Conservation (phyloP, 2,888 invertebrate species). For the Hedya salicella region DNA sequence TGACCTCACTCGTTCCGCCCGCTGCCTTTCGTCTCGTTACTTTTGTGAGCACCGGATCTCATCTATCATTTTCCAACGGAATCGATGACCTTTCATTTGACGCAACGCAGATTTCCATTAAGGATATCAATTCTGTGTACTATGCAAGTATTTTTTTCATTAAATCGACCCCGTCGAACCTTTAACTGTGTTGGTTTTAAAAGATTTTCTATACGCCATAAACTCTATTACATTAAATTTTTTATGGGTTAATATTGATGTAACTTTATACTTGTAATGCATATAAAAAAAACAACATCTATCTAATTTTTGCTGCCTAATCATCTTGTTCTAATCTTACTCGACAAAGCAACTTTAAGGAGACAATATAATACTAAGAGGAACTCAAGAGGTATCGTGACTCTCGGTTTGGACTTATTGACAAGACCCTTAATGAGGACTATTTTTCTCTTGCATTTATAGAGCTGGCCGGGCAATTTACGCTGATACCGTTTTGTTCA, state of each 20-base stretch:
- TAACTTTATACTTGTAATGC: no score
- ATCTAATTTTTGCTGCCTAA: no score
- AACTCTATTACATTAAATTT: no score
- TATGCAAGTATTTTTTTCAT: constrained; percentile 5
- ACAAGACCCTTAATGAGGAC: constrained; percentile 30
- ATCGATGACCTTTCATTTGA: constrained; percentile 67
- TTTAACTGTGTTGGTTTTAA: background rate
- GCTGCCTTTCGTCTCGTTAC: constrained; percentile 67
- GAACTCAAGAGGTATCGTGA: constrained; percentile 2
- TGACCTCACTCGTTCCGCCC: constrained; percentile 73
- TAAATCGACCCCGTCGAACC: background rate
- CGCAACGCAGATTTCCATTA: constrained; percentile 56
- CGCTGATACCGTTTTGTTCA: constrained; percentile 33
- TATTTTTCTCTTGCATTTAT: constrained; percentile 37
- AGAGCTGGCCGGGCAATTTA: constrained; percentile 15
- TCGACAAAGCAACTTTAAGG: background rate
- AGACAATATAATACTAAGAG: background rate
- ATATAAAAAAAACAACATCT: no score
- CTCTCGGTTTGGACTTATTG: constrained; percentile 20
- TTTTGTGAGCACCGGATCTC: constrained; percentile 69
- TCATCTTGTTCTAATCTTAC: no score
- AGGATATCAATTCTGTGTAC: constrained; percentile 51
- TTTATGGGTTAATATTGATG: no score
- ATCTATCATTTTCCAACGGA: constrained; percentile 73
- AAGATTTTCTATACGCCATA: background rate